Percentiles rank a stretch among this genome's conserved stretches.
Conservation (phyloP, 2,888 invertebrate genomes). For the Mactromeris polynyma region DNA sequence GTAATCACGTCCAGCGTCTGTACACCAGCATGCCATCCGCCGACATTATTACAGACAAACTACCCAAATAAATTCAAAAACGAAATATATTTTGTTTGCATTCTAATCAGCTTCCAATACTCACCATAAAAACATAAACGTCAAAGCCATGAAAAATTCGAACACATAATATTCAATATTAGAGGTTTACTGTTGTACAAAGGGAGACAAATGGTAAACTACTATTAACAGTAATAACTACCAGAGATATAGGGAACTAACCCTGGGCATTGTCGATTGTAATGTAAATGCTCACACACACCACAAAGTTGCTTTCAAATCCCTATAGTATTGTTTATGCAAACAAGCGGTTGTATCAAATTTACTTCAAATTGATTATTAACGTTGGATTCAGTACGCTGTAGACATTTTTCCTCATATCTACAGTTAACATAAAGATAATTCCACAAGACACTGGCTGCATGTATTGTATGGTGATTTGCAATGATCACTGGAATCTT, state of each 20-base stretch:
- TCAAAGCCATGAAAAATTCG: no score
- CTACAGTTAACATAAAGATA: neutral
- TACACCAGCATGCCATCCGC: no score
- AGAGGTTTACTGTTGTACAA: neutral
- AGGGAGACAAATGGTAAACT: neutral
- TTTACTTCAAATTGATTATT: slow-evolving; percentile 15
- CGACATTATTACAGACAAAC: neutral
- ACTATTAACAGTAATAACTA: neutral
- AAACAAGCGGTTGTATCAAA: slow-evolving; percentile 1
- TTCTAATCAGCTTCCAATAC: neutral
- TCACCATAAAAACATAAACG: no score
- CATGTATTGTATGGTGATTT: neutral
- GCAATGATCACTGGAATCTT: neutral
- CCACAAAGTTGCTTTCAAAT: neutral
- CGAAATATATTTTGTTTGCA: neutral
- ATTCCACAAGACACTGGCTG: neutral
- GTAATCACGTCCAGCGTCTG: no score
- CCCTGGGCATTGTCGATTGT: no score
- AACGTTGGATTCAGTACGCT: no score
- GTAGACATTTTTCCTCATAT: neutral
- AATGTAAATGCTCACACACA: neutral
- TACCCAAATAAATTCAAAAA: neutral
- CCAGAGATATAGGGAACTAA: neutral
- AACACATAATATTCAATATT: neutral
- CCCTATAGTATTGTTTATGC: slow-evolving; percentile 3